Percentiles rank a stretch among this genome's conserved stretches.
phyloP scores from a whole-genome alignment of 2,888 invertebrate genomes.

The Lycocerus yunnanus region DNA sequence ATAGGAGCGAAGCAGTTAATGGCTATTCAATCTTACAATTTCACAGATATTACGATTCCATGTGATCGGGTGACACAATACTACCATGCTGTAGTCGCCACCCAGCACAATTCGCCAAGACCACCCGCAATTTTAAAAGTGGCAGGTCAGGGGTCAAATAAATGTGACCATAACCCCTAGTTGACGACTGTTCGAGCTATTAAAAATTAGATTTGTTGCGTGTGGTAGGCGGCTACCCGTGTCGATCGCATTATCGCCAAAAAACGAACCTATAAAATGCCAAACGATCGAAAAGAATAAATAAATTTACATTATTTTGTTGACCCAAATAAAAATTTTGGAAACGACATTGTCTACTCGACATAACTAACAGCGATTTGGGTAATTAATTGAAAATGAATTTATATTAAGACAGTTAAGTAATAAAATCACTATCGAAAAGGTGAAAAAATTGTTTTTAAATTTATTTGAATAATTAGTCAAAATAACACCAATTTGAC shows the following conservation, averaged over 20 bases:
- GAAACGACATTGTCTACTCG: background rate
- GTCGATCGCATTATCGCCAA: conserved; percentile 31
- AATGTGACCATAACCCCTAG: conserved; percentile 31
- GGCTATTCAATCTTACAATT: conserved; percentile 34
- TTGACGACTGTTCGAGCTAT: conserved; percentile 33
- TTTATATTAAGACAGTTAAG: background rate
- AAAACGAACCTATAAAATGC: conserved; percentile 8
- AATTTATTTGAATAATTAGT: background rate
- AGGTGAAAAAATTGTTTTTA: background rate
- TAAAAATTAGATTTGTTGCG: conserved; percentile 33
- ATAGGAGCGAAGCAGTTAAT: conserved; percentile 18
- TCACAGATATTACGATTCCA: conserved; percentile 41
- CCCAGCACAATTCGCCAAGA: conserved; percentile 30
- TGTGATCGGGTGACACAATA: conserved; percentile 41
- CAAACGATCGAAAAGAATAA: background rate
- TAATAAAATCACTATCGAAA: background rate
- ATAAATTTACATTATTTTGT: background rate
- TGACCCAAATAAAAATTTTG: background rate
- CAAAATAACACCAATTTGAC: background rate
- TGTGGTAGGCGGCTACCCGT: conserved; percentile 28
- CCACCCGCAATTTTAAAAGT: conserved; percentile 33
- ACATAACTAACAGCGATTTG: background rate
- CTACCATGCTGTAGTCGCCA: conserved; percentile 33
- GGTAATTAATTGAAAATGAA: background rate
- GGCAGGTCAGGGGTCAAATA: conserved; percentile 31